Conservation (phyloP, 64 coral and sea anemone genomes). For the Pachyseris speciosa region DNA sequence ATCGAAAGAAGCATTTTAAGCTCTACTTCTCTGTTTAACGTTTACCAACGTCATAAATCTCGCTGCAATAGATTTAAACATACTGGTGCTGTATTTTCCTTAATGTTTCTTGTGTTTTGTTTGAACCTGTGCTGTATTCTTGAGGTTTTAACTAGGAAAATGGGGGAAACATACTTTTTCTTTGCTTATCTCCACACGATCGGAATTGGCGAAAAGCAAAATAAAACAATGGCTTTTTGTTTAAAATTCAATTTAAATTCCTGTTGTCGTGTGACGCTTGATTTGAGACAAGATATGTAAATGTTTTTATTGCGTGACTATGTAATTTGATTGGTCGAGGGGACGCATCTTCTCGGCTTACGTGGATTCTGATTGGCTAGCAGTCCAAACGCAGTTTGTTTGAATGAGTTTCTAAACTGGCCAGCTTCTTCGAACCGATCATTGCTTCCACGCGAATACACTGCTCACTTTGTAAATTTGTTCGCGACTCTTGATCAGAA, state of each 20-base stretch:
- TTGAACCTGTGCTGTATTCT: too few relatives aligned
- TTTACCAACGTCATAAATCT: too few relatives aligned
- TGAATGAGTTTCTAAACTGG: conserved; percentile 93
- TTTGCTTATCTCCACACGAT: background rate
- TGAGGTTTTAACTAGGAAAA: too few relatives aligned
- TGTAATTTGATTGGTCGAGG: conserved; percentile 10
- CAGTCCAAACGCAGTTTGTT: conserved; percentile 73
- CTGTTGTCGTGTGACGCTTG: conserved; percentile 14
- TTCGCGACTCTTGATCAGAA: background rate
- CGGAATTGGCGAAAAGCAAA: background rate
- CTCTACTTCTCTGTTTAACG: too few relatives aligned
- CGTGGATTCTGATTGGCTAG: conserved; percentile 63
- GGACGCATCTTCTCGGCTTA: background rate
- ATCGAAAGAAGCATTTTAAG: too few relatives aligned
- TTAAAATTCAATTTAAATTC: conserved; percentile 17
- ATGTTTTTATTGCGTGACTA: background rate
- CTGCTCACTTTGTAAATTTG: conserved; percentile 1
- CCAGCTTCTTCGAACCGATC: conserved; percentile 49
- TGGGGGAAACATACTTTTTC: background rate
- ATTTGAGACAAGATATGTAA: conserved; percentile 5
- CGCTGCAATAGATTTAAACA: too few relatives aligned
- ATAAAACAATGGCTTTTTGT: background rate
- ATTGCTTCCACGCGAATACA: conserved; percentile 44
- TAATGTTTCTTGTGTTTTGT: too few relatives aligned
- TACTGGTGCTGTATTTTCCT: too few relatives aligned